These are phyloP conservation scores for Solenopsis fugax DNA, from an alignment of 1,140 invertebrate species.

Conservation along the genomic window DNA sequence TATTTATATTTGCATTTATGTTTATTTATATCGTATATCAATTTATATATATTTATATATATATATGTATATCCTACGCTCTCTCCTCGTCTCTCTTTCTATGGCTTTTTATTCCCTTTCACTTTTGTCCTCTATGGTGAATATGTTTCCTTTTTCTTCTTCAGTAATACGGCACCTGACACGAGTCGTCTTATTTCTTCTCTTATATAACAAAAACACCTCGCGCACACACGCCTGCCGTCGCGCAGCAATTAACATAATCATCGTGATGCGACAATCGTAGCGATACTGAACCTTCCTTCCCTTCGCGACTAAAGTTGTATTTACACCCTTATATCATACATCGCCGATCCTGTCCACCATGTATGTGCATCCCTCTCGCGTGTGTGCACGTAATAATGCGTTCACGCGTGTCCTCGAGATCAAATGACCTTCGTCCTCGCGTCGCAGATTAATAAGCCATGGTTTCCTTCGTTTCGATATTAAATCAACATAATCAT, in stretches of 20 bases:
- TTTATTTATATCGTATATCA: constrained; percentile 67
- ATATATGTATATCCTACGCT: constrained; percentile 75
- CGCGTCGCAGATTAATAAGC: not conserved
- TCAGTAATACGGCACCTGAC: not conserved
- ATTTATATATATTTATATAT: constrained; percentile 68
- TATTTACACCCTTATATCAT: constrained; percentile 83
- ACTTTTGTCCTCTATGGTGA: constrained; percentile 15
- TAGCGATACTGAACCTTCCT: constrained; percentile 78
- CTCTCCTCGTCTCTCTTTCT: not conserved
- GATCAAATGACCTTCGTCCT: constrained; percentile 1
- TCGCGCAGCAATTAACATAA: constrained; percentile 71
- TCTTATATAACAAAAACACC: constrained; percentile 80
- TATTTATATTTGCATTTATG: constrained; percentile 66
- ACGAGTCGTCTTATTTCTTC: constrained; percentile 66
- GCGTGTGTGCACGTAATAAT: constrained; percentile 8
- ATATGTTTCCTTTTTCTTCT: not conserved
- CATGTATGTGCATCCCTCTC: not conserved
- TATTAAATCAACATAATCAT: not conserved
- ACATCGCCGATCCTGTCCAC: constrained; percentile 44
- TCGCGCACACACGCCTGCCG: constrained; percentile 9
- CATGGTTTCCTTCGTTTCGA: not conserved
- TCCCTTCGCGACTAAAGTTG: constrained; percentile 79
- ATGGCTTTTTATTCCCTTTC: not conserved
- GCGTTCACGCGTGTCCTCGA: not conserved
- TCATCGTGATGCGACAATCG: constrained; percentile 80